A percentile compares a stretch with the other conserved stretches of the same genome.
These are phyloP conservation scores for Troides helena DNA, from an alignment of 2,888 invertebrate species.

Conservation along the genomic window DNA sequence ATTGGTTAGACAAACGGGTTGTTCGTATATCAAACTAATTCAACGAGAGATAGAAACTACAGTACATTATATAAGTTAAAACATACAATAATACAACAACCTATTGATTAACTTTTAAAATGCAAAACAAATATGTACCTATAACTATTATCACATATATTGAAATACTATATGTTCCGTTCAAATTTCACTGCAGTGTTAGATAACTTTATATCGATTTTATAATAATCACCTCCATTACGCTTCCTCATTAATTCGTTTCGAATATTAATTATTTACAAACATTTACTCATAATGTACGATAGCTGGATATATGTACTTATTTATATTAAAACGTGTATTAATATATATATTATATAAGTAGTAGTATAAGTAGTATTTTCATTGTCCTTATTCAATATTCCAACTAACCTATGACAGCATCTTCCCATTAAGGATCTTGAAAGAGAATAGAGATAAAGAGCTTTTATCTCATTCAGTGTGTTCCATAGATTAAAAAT, in stretches of 20 bases:
- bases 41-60: background rate
- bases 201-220: conserved; percentile 51
- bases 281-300: background rate
- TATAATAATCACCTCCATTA: conserved; percentile 43
- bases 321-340: no score
- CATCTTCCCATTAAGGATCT: no score
- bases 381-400: no score
- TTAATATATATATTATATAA: no score
- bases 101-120: background rate
- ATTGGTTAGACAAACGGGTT: background rate
- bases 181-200: conserved; percentile 47
- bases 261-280: conserved; percentile 1
- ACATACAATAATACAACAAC: conserved; percentile 18
- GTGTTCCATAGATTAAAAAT: no score
- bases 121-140: conserved; percentile 4
- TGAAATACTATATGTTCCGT: conserved; percentile 67
- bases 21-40: background rate
- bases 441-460: no score
- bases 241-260: background rate
- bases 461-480: no score
- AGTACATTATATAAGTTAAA: background rate
- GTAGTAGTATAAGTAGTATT: no score
- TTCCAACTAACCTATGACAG: no score
- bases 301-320: no score
- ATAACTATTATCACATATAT: conserved; percentile 75